Evolutionary conservation across 2,888 invertebrate species (phyloP).

Genomic region (Philonicus albiceps): DNA sequence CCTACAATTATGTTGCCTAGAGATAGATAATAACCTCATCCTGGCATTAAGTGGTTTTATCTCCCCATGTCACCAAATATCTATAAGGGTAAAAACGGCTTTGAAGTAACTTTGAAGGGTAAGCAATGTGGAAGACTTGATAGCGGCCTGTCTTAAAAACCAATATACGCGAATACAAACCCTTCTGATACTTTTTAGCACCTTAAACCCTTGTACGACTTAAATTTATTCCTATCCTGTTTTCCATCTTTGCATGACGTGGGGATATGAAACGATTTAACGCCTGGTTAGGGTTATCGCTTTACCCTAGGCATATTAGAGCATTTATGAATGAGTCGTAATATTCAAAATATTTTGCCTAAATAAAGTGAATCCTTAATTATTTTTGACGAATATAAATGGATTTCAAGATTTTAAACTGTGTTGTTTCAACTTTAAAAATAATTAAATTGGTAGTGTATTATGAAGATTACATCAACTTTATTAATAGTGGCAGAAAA

Average conservation of each 20-base stretch:
- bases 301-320: background rate
- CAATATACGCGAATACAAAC: background rate
- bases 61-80: background rate
- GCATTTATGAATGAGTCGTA: background rate
- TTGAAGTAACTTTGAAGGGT: background rate
- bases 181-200: background rate
- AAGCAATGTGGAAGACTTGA: background rate
- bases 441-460: too few species aligned
- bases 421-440: too few species aligned
- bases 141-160: background rate
- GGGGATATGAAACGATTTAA: background rate
- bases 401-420: too few species aligned
- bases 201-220: background rate
- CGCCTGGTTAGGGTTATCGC: background rate
- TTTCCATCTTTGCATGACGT: background rate
- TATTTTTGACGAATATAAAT: too few species aligned
- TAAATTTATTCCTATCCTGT: background rate
- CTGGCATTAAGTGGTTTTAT: background rate
- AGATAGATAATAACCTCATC: background rate
- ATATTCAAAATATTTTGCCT: background rate
- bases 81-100: background rate
- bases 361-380: too few species aligned
- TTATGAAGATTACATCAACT: too few species aligned
- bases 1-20: background rate
- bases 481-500: too few species aligned